Evolutionary conservation across 2,888 invertebrate species (phyloP).

Genomic region (Volucella bombylans): DNA sequence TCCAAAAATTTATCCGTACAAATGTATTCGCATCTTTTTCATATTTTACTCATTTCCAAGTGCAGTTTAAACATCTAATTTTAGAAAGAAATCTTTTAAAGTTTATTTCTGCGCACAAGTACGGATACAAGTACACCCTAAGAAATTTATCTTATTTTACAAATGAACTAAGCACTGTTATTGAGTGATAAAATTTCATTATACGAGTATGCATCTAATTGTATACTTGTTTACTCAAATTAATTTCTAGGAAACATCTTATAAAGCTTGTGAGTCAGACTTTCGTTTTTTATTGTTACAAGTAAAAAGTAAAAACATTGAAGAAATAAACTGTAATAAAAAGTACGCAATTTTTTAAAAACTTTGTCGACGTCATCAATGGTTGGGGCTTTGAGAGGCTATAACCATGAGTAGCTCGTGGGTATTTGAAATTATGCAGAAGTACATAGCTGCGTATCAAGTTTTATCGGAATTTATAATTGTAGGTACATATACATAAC

Average conservation of each 20-base stretch:
- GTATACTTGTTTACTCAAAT: constrained; percentile 2
- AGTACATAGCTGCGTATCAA: not conserved
- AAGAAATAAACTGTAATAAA: not conserved
- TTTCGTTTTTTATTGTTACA: not conserved
- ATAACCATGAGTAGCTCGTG: not conserved
- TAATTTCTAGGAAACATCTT: constrained; percentile 8
- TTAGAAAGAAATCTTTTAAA: not conserved
- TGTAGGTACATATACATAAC: not conserved
- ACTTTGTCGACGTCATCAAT: constrained; percentile 4
- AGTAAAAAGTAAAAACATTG: not conserved
- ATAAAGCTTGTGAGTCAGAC: constrained; percentile 17
- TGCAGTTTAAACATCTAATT: constrained; percentile 9
- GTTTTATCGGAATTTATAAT: not conserved
- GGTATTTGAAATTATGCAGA: not conserved
- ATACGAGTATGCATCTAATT: not conserved
- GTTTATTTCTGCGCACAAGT: not conserved
- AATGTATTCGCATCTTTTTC: too few relatives aligned
- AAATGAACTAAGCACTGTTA: constrained; percentile 35
- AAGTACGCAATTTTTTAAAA: not conserved
- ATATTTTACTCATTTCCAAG: too few relatives aligned
- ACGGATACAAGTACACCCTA: not conserved
- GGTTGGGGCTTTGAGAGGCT: not conserved
- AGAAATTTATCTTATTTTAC: constrained; percentile 21
- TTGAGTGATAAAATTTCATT: constrained; percentile 32
- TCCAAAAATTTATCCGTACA: too few relatives aligned